Base-by-base conservation (phyloP, 1,140 invertebrate genomes). In the Melanaphis sacchari region DNA sequence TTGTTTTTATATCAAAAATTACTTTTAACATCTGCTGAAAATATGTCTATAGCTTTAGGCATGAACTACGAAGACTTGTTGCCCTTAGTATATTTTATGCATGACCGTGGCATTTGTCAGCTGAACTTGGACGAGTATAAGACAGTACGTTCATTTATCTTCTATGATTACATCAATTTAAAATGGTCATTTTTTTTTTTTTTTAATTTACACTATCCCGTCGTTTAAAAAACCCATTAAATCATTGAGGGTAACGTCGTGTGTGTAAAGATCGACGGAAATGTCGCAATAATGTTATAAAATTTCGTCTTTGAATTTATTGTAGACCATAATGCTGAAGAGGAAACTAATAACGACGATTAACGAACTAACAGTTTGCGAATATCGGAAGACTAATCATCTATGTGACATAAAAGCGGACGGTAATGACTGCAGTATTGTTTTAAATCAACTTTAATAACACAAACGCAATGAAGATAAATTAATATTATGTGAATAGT, bases 1-100 rank as follows among this genome's bases (percentile, higher is more conserved):
- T 92, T 92, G 43, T 92, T 92, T 49, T 18, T 81, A 22, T 92
- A 81, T 84, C 91, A 92, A 92, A 92, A 92, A 3, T 38, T 81
- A 26, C 31, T 92, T 36, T 26, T 82, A 24, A 46, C 43, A 24
- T 81, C 41, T 4, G 91, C 66, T 1, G 46, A 46, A 92, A 92
- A 92, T 82, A 49, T 92, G 31, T 92, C 91, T 46, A 3, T 82
- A 36, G 18, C n/a, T 49, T 49, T 81, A 38, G 76, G 43, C 21
- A 26, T 84, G 40, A 81, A 84, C 21, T 92, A 92, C 24, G n/a
- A 81, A 46, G 91, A 92, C 15, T 15, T 92, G 43, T 36, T 92
- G n/a, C 31, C 59, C 0, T 46, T 22, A 4, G 76, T 92, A 18
- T 92, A 43, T 41, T 82, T 92, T 92, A 24, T 92, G 41, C 31